Percentiles rank a stretch among this genome's conserved stretches.
These are phyloP conservation scores for Orcinus orca DNA, from an alignment of 2,113 vertebrate genomes.

Conservation along the genomic window DNA sequence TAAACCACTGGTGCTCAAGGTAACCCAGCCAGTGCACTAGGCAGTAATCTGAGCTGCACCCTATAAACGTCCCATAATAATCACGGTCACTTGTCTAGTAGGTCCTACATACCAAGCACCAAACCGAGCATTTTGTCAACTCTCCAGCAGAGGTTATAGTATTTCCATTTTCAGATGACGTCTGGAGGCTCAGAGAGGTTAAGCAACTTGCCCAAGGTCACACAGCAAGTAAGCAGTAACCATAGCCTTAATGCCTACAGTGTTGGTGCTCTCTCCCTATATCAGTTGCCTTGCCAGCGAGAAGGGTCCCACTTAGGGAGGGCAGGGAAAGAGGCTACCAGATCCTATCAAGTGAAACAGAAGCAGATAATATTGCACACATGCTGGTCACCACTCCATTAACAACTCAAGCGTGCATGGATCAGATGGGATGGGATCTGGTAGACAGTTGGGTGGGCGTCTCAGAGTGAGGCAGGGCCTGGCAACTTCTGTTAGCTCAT, in stretches of 20 bases:
- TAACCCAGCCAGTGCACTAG: background rate
- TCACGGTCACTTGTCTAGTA: background rate
- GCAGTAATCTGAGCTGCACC: background rate
- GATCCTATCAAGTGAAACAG: background rate
- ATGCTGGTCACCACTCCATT: background rate
- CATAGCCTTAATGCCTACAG: background rate
- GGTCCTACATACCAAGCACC: background rate
- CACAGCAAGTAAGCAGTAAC: background rate
- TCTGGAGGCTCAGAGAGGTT: background rate
- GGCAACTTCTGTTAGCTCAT: background rate
- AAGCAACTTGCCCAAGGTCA: background rate
- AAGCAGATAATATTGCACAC: background rate
- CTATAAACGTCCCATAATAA: background rate
- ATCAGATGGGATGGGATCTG: background rate
- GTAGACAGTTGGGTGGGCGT: fast-evolving
- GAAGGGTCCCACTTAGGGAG: background rate
- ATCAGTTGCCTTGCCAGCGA: background rate
- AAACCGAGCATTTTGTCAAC: background rate
- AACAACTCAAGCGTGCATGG: fast-evolving
- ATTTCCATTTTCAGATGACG: background rate
- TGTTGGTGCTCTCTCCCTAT: background rate
- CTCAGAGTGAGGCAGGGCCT: background rate
- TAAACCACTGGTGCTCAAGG: background rate
- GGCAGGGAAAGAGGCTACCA: background rate
- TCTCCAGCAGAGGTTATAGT: background rate